Conservation (phyloP, 2,888 invertebrate species). For the Calameuta idolon region DNA sequence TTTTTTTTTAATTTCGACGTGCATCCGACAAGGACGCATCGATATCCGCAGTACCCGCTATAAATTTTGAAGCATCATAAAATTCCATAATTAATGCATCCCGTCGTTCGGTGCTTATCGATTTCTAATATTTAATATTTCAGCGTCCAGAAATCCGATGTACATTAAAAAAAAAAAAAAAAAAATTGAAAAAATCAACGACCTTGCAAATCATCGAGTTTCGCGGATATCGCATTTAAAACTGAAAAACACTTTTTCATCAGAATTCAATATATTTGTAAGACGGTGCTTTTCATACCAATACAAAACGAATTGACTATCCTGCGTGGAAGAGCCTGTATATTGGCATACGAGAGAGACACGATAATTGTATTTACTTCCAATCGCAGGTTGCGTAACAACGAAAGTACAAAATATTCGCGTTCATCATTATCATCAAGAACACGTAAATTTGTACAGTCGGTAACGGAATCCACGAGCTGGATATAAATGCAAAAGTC, state of each 20-base stretch:
- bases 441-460: neutral
- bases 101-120: neutral
- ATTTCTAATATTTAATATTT: neutral
- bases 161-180: neutral
- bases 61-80: no score
- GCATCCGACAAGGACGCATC: neutral
- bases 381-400: neutral
- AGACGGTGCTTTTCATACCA: neutral
- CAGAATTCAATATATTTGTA: neutral
- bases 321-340: neutral
- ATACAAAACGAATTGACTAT: neutral
- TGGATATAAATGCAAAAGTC: neutral
- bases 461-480: neutral
- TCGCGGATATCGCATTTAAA: neutral
- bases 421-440: neutral
- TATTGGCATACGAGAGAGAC: neutral
- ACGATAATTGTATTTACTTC: neutral
- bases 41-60: neutral
- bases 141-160: neutral
- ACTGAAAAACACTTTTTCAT: neutral
- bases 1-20: neutral
- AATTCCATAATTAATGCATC: no score
- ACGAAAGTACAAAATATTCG: neutral
- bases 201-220: neutral
- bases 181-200: neutral